Conservation (phyloP, 2,797 vertebrate species). For the Diceros bicornis region DNA sequence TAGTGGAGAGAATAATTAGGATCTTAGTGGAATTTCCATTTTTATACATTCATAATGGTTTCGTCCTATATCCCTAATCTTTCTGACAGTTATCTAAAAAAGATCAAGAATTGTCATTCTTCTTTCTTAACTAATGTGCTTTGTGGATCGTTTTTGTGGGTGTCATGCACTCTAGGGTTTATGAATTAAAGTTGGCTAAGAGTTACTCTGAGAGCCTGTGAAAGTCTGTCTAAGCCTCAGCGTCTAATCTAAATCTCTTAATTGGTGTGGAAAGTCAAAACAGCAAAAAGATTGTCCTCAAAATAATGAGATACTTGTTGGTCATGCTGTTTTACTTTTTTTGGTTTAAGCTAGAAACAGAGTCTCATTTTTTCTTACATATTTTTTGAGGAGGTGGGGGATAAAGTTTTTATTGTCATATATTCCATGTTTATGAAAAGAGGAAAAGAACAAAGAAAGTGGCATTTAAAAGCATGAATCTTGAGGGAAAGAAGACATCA, state of each 20-base stretch:
- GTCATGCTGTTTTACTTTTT: constrained; percentile 24
- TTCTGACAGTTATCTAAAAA: constrained; percentile 28
- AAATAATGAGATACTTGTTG: neutral
- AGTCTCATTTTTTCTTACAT: neutral
- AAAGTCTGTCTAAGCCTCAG: constrained; percentile 27
- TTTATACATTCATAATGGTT: constrained; percentile 33
- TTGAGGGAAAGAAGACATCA: neutral
- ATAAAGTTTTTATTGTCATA: constrained; percentile 34
- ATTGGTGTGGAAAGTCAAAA: constrained; percentile 66
- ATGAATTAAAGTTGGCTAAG: constrained; percentile 30
- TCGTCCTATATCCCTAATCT: neutral
- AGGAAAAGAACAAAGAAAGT: neutral
- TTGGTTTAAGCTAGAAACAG: neutral
- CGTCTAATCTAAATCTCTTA: constrained; percentile 59
- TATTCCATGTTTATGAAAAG: constrained; percentile 29
- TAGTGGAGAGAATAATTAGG: neutral
- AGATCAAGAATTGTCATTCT: constrained; percentile 11
- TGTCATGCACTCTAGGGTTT: neutral
- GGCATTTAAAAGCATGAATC: neutral
- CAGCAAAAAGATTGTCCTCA: neutral
- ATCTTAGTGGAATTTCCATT: constrained; percentile 54
- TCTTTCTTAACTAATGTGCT: neutral
- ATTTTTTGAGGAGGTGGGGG: neutral
- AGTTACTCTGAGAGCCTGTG: neutral
- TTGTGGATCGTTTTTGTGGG: neutral